Conservation (phyloP, 2,888 invertebrate genomes). For the Himalopsyche anomala region DNA sequence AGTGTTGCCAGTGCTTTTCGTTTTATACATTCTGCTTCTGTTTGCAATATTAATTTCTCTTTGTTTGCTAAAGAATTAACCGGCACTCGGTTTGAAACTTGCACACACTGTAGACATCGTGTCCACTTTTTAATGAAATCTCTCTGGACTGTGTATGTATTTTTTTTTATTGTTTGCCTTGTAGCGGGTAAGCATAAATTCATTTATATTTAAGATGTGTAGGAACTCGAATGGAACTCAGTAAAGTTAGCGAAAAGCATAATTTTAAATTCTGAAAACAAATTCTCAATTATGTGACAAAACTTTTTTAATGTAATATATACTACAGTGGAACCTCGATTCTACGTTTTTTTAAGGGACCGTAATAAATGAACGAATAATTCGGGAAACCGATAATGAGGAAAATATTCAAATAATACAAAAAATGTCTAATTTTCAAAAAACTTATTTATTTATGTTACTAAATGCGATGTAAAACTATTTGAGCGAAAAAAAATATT, state of each 20-base stretch:
- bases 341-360: no score
- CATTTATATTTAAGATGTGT: neutral
- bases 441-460: no score
- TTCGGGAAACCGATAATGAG: no score
- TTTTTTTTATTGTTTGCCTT: neutral
- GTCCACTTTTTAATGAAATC: slow-evolving; percentile 1
- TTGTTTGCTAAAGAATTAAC: neutral
- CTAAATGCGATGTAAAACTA: no score
- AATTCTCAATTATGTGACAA: no score
- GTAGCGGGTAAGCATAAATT: neutral
- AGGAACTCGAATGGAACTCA: neutral
- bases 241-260: neutral
- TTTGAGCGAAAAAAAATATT: no score
- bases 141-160: neutral
- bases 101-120: neutral
- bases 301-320: no score
- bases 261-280: no score
- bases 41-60: slow-evolving; percentile 21
- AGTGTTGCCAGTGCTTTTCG: neutral
- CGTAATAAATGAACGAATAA: no score
- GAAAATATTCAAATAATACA: no score
- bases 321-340: no score
- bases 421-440: no score
- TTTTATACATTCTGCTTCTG: neutral
- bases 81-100: neutral